These are phyloP conservation scores for Pammene fasciana DNA, from an alignment of 2,888 invertebrate genomes.

Conservation along the genomic window DNA sequence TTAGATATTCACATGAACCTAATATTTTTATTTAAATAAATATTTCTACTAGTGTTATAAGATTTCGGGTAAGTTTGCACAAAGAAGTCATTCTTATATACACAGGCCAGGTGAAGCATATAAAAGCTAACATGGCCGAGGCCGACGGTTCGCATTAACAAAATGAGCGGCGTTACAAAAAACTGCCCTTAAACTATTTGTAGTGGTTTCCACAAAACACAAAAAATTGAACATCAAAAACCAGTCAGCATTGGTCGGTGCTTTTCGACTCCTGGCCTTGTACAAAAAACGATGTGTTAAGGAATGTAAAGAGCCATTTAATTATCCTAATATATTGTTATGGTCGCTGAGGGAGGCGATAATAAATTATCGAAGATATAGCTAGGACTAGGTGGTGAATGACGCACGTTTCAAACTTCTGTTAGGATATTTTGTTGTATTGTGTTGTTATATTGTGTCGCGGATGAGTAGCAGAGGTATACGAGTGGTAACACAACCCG, in stretches of 20 bases:
- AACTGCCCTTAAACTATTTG: slow-evolving; percentile 80
- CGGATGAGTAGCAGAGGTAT: slow-evolving; percentile 3
- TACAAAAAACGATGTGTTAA: slow-evolving; percentile 81
- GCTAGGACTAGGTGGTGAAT: slow-evolving; percentile 69
- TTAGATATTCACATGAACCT: not conserved
- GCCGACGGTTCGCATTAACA: slow-evolving; percentile 67
- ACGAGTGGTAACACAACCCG: slow-evolving; percentile 22
- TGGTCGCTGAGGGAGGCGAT: slow-evolving; percentile 77
- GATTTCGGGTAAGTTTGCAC: slow-evolving; percentile 47
- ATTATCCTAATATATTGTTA: slow-evolving; percentile 84
- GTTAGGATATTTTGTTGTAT: slow-evolving; percentile 40
- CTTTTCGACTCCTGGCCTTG: slow-evolving; percentile 76
- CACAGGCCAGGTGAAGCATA: slow-evolving; percentile 35
- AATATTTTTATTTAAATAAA: not conserved
- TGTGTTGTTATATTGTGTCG: slow-evolving; percentile 37
- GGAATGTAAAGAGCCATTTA: slow-evolving; percentile 84
- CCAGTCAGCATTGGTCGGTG: slow-evolving; percentile 81
- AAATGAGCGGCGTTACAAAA: slow-evolving; percentile 72
- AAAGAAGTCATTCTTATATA: slow-evolving; percentile 45
- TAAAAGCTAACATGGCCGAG: slow-evolving; percentile 47
- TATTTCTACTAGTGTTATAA: not conserved
- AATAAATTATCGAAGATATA: slow-evolving; percentile 74
- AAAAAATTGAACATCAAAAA: slow-evolving; percentile 76
- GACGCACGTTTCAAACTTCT: slow-evolving; percentile 51
- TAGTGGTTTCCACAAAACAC: slow-evolving; percentile 78